Conservation (phyloP, 2,888 invertebrate genomes). For the Operophtera brumata region DNA sequence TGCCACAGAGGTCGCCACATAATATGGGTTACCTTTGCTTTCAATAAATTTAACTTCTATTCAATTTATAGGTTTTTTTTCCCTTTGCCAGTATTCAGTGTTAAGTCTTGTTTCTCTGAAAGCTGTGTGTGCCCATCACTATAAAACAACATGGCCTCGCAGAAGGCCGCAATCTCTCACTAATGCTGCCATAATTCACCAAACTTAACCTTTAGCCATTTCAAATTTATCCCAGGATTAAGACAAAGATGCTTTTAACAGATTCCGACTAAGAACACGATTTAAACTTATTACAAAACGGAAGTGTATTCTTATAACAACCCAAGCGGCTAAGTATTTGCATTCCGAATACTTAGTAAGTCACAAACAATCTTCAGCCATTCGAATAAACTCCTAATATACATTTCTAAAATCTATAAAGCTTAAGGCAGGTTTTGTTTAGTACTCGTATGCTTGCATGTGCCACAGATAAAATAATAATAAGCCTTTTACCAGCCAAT, state of each 20-base stretch:
- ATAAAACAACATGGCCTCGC: constrained; percentile 22
- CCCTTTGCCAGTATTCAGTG: no score
- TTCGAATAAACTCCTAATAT: no score
- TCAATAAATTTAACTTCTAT: no score
- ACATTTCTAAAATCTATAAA: no score
- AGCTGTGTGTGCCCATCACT: constrained; percentile 12
- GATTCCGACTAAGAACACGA: constrained; percentile 29
- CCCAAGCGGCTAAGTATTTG: constrained; percentile 2
- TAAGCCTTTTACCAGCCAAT: no score
- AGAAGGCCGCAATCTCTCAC: constrained; percentile 33
- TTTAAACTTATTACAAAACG: constrained; percentile 31
- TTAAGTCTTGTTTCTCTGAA: background rate
- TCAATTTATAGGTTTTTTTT: no score
- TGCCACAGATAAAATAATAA: no score
- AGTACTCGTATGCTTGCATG: no score
- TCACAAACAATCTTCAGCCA: background rate
- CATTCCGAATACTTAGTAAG: background rate
- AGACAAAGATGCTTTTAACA: constrained; percentile 38
- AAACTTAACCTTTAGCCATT: constrained; percentile 35
- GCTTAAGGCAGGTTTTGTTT: no score
- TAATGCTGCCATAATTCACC: constrained; percentile 34
- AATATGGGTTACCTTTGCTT: no score
- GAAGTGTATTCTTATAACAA: constrained; percentile 18
- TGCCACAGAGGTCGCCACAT: no score
- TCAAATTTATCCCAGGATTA: constrained; percentile 32